Percentiles rank a stretch among this genome's conserved stretches.
These are phyloP conservation scores for Baccha elongata DNA, from an alignment of 2,888 invertebrate genomes.

Conservation along the genomic window DNA sequence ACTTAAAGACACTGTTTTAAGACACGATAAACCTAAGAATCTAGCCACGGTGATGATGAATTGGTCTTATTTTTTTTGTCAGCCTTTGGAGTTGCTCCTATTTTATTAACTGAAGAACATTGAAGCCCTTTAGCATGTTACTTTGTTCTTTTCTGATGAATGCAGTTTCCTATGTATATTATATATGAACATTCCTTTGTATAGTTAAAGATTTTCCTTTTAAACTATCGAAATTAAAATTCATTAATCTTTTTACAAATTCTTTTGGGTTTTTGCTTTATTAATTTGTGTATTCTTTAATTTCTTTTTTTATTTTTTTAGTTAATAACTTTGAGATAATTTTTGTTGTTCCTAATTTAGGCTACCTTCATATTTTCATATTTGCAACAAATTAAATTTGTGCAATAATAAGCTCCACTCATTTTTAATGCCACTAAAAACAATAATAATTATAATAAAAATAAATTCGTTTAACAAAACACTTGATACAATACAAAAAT, in stretches of 20 bases:
- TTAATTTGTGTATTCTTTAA: conserved; percentile 7
- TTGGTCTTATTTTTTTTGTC: too few relatives aligned
- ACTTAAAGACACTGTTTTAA: too few relatives aligned
- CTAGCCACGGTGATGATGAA: too few relatives aligned
- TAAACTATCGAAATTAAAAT: conserved; percentile 11
- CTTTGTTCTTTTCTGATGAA: too few relatives aligned
- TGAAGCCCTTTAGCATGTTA: too few relatives aligned
- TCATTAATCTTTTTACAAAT: conserved; percentile 7
- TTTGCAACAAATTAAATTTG: conserved; percentile 30
- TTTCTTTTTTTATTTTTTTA: conserved; percentile 20
- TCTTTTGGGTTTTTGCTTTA: conserved; percentile 51
- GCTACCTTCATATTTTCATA: conserved; percentile 47
- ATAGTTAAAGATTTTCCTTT: neutral
- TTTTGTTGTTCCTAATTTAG: conserved; percentile 63
- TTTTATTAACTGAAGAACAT: too few relatives aligned
- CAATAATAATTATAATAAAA: conserved; percentile 6
- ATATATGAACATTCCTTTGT: neutral
- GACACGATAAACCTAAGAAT: too few relatives aligned
- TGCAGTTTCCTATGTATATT: neutral
- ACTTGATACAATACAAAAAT: conserved; percentile 73
- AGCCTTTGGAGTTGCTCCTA: too few relatives aligned
- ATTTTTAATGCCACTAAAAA: conserved; percentile 35
- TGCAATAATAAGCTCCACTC: conserved; percentile 14
- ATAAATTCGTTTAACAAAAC: conserved; percentile 72
- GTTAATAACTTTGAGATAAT: conserved; percentile 50